Base-by-base conservation (phyloP, 1,140 invertebrate genomes). In the Gerris buenoi region DNA sequence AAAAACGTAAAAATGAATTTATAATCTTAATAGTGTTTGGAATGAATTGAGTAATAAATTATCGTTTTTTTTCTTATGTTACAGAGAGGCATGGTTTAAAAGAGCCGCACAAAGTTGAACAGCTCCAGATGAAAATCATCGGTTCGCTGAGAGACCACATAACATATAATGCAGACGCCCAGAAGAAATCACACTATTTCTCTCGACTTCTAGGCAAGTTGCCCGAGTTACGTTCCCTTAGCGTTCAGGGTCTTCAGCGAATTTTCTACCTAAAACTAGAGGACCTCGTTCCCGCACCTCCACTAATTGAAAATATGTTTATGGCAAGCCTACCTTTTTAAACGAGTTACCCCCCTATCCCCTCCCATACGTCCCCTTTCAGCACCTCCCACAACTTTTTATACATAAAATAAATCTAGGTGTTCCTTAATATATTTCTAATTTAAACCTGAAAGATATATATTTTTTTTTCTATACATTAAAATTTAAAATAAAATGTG, bases 241-340 rank as follows among this genome's bases (percentile, higher is more conserved):
- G 91, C 66, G 88, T 94, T 27, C 92, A 96, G 78, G 94, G 93
- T 25, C 83, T 95, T 46, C 93, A 96, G 78, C 82, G 92, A 71
- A 93, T 97, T 77, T 95, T 95, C 79, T 95, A 95, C 77, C 81
- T 95, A 65, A 96, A 96, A 77, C 79, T 95, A 28, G 91, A 96
- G 79, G 92, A 95, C 76, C 80, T 94, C 70, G 91, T 94, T 62
- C 90, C 91, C 5, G 89, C 92, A 56, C 93, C 94, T 25, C 88
- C 92, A 0, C 83, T 93, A 68, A 95, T 97, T 72, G 92, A 96
- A 78, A 93, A 90, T 72, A 91, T 96, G 89, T 96, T 95, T 76
- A 89, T 91, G 70, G 88, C 91, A 73, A 94, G 89, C 79, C 82
- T 97, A 74, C 93, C 94, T 64, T 97, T 96, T 79, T 96, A 64